Conservation (phyloP, 2,797 vertebrate species). For the Eupleurogrammus muticus region DNA sequence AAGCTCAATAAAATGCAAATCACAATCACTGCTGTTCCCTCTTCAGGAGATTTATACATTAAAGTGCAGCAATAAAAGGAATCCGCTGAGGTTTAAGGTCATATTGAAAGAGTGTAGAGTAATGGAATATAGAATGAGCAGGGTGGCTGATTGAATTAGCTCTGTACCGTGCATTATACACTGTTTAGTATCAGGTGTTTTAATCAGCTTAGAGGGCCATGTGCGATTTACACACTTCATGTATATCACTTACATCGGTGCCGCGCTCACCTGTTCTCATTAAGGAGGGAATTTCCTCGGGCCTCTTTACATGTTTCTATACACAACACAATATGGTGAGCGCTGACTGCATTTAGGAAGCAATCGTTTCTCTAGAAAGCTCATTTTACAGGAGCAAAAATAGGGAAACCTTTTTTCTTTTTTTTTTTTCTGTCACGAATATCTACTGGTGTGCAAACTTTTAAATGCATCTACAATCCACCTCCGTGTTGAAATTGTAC, state of each 20-base stretch:
- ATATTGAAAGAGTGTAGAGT: slow-evolving; percentile 63
- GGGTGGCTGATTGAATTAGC: slow-evolving; percentile 66
- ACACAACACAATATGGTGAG: slow-evolving; percentile 26
- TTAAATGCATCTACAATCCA: slow-evolving; percentile 39
- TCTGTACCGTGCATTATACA: slow-evolving; percentile 4
- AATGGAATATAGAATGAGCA: slow-evolving; percentile 73
- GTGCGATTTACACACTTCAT: slow-evolving; percentile 57
- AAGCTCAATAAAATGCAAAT: slow-evolving; percentile 77
- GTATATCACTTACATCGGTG: slow-evolving; percentile 45
- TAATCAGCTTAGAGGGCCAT: slow-evolving; percentile 60
- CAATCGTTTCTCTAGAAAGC: slow-evolving; percentile 25
- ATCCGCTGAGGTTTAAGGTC: slow-evolving; percentile 63
- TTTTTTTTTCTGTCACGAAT: slow-evolving; percentile 27
- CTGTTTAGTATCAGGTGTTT: slow-evolving; percentile 63
- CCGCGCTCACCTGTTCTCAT: slow-evolving; percentile 57
- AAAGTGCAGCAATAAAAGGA: slow-evolving; percentile 71
- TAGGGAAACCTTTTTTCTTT: slow-evolving; percentile 20
- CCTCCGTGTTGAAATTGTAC: slow-evolving; percentile 57
- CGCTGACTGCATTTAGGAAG: slow-evolving; percentile 30
- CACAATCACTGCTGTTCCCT: slow-evolving; percentile 56
- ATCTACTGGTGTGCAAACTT: slow-evolving; percentile 15
- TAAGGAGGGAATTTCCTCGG: slow-evolving; percentile 31
- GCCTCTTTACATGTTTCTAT: slow-evolving; percentile 5
- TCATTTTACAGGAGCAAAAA: slow-evolving; percentile 38
- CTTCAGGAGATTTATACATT: slow-evolving; percentile 71